Evolutionary conservation across 2,888 invertebrate genomes (phyloP).

Genomic region (Hirudinaria manillensis): DNA sequence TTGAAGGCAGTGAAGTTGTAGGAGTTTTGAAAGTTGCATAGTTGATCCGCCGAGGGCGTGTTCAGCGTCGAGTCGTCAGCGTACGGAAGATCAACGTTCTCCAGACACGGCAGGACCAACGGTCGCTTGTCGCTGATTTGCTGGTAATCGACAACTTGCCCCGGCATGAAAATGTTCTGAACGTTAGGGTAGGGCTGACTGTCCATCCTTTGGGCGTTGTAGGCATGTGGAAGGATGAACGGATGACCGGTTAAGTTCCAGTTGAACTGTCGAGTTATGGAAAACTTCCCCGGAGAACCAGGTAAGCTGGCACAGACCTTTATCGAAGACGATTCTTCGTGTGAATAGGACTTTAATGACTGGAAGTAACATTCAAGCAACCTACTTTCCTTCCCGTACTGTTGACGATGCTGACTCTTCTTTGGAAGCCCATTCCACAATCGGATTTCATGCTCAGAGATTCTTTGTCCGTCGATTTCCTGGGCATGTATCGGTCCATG

Average conservation of each 20-base stretch:
- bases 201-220: conserved; percentile 6
- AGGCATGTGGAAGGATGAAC: neutral
- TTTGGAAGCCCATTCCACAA: conserved; percentile 30
- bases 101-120: conserved; percentile 31
- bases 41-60: conserved; percentile 87
- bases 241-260: conserved; percentile 48
- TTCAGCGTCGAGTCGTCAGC: conserved; percentile 50
- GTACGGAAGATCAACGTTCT: conserved; percentile 35
- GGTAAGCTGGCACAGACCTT: conserved; percentile 67
- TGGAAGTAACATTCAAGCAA: neutral
- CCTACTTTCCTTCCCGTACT: conserved; percentile 71
- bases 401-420: conserved; percentile 43
- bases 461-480: conserved; percentile 29
- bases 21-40: conserved; percentile 43
- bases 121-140: conserved; percentile 26
- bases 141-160: conserved; percentile 24
- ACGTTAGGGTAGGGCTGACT: conserved; percentile 65
- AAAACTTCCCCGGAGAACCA: conserved; percentile 78
- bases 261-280: conserved; percentile 69
- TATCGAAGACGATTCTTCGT: no score
- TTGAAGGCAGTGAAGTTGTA: conserved; percentile 30
- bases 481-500: conserved; percentile 31
- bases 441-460: conserved; percentile 35
- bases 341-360: no score
- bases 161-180: neutral